Evolutionary conservation across 2,888 invertebrate species (phyloP).

Genomic region (Abrostola tripartita): DNA sequence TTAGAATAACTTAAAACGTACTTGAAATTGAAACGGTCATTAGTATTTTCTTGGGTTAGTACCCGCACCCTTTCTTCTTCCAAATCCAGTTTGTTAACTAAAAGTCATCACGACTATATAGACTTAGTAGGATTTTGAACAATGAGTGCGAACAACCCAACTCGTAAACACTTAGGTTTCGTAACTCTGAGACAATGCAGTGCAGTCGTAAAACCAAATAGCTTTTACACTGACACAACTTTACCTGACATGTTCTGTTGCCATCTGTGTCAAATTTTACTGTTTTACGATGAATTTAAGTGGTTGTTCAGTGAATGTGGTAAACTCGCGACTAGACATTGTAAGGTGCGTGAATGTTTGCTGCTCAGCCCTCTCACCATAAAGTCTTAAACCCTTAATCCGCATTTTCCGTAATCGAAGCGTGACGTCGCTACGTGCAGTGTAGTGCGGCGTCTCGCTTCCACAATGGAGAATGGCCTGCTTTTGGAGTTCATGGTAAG

Average conservation of each 20-base stretch:
- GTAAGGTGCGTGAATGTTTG: neutral
- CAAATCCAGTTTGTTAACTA: too few species aligned
- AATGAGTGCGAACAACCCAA: constrained; percentile 17
- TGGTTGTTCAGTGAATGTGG: constrained; percentile 18
- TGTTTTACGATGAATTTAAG: constrained; percentile 45
- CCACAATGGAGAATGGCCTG: too few species aligned
- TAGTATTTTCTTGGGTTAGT: too few species aligned
- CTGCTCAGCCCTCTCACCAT: neutral
- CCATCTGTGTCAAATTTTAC: constrained; percentile 50
- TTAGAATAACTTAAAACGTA: too few species aligned
- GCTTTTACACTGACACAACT: constrained; percentile 37
- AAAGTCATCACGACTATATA: too few species aligned
- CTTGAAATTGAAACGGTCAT: too few species aligned
- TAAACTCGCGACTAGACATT: neutral
- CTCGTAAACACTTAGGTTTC: constrained; percentile 46
- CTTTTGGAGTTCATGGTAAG: too few species aligned
- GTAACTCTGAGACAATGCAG: constrained; percentile 54
- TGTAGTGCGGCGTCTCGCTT: too few species aligned
- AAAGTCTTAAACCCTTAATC: too few species aligned
- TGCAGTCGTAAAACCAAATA: constrained; percentile 49
- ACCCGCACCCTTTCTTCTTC: too few species aligned
- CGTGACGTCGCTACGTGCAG: too few species aligned
- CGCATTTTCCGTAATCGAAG: too few species aligned
- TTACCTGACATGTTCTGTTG: constrained; percentile 33
- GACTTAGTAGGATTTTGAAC: neutral